These are phyloP conservation scores for Propithecus deckenii DNA, from an alignment of 2,797 vertebrate species.

Conservation along the genomic window DNA sequence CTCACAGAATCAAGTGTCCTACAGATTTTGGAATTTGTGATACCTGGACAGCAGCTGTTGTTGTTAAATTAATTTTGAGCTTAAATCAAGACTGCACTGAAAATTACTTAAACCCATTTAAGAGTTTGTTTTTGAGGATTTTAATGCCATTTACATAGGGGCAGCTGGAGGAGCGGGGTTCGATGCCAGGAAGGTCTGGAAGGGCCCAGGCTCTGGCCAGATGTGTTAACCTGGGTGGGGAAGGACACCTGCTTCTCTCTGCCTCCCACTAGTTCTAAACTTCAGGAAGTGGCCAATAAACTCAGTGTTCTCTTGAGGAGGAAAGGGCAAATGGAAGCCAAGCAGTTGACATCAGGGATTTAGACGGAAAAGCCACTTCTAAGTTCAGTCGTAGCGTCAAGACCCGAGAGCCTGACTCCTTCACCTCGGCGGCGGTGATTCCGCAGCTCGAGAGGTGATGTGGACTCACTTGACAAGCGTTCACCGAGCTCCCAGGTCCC, in stretches of 20 bases:
- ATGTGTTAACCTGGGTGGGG: background rate
- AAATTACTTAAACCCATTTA: background rate
- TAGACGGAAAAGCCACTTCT: background rate
- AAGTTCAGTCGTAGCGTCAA: background rate
- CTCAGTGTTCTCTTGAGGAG: background rate
- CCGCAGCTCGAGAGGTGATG: background rate
- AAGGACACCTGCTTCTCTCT: background rate
- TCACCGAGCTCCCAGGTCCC: accelerated
- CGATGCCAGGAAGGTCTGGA: background rate
- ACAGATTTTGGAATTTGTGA: background rate
- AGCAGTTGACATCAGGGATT: background rate
- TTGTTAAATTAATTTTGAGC: background rate
- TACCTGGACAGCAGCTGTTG: background rate
- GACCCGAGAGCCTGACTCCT: background rate
- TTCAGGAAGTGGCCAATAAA: background rate
- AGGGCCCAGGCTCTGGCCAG: background rate
- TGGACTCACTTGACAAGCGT: background rate
- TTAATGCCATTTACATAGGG: accelerated
- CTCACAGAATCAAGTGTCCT: background rate
- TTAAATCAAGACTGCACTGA: background rate
- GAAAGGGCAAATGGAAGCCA: background rate
- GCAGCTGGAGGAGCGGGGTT: too few relatives aligned
- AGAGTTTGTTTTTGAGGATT: background rate
- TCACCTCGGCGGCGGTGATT: background rate
- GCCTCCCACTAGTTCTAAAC: background rate